phyloP scores from a whole-genome alignment of 2,797 vertebrate species.

The Periophthalmus magnuspinnatus region DNA sequence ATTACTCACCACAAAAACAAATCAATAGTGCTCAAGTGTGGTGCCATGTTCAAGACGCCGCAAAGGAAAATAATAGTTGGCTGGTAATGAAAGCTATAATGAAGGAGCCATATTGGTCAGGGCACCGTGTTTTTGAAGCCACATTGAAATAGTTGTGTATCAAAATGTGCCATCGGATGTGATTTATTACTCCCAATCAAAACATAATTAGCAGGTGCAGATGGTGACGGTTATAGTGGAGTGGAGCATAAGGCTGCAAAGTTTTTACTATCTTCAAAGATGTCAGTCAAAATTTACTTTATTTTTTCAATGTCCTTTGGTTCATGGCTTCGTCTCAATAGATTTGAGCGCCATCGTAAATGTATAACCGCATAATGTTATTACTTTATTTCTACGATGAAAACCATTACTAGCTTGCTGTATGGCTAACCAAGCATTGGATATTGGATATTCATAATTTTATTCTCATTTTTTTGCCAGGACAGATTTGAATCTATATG shows the following conservation, averaged over 20 bases:
- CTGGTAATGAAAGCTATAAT: not conserved
- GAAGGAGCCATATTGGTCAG: conserved; percentile 12
- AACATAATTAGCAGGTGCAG: conserved; percentile 54
- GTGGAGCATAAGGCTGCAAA: conserved; percentile 1
- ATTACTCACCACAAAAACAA: conserved; percentile 33
- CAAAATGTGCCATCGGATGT: conserved; percentile 29
- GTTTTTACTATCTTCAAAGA: not conserved
- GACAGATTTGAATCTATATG: no score
- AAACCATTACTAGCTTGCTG: no score
- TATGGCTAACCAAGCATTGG: no score
- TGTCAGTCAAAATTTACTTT: not conserved
- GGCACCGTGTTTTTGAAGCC: conserved; percentile 7
- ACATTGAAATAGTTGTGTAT: conserved; percentile 29
- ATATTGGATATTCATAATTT: no score
- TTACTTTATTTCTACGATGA: no score
- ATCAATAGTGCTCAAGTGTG: conserved; percentile 30
- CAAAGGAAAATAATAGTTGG: not conserved
- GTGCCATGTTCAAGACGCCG: not conserved
- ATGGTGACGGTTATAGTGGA: conserved; percentile 25
- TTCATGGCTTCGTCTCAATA: no score
- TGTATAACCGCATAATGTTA: no score
- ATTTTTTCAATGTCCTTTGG: not conserved
- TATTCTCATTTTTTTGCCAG: no score
- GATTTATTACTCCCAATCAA: conserved; percentile 60
- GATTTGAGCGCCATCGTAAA: no score